A percentile compares a stretch with the other conserved stretches of the same genome.
Evolutionary conservation across 1,140 invertebrate species (phyloP).

Genomic region (Euwallacea similis): DNA sequence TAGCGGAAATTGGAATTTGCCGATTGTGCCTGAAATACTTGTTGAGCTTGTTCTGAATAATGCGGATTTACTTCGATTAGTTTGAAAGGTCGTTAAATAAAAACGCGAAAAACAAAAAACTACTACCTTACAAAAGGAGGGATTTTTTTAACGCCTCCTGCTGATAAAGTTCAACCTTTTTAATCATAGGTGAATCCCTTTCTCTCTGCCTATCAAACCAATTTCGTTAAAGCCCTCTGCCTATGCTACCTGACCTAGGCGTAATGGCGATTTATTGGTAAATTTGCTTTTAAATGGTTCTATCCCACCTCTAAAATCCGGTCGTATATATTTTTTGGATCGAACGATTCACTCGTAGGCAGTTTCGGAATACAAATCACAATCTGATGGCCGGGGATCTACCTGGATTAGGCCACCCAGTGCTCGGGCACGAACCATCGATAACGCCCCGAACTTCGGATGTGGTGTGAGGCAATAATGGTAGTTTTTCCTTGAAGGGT

Average conservation of each 20-base stretch:
- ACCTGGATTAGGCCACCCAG: slow-evolving; percentile 34
- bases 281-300: slow-evolving; percentile 46
- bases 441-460: neutral
- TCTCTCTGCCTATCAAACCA: slow-evolving; percentile 1
- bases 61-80: no score
- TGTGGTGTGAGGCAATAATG: no score
- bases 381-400: slow-evolving; percentile 31
- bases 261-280: slow-evolving; percentile 43
- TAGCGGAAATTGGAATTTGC: no score
- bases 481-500: no score
- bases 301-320: slow-evolving; percentile 20
- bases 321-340: slow-evolving; percentile 28
- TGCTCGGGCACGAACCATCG: slow-evolving; percentile 26
- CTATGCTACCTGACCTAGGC: slow-evolving; percentile 39
- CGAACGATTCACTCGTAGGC: slow-evolving; percentile 30
- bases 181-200: neutral
- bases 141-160: no score
- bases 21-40: no score
- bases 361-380: slow-evolving; percentile 36
- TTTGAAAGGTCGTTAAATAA: no score
- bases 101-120: no score
- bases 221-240: slow-evolving; percentile 10
- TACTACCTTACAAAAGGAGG: no score
- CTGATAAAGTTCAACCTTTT: no score
- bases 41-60: no score